These are phyloP conservation scores for Heterodera carotae DNA, from an alignment of 1,140 invertebrate genomes.

Conservation along the genomic window DNA sequence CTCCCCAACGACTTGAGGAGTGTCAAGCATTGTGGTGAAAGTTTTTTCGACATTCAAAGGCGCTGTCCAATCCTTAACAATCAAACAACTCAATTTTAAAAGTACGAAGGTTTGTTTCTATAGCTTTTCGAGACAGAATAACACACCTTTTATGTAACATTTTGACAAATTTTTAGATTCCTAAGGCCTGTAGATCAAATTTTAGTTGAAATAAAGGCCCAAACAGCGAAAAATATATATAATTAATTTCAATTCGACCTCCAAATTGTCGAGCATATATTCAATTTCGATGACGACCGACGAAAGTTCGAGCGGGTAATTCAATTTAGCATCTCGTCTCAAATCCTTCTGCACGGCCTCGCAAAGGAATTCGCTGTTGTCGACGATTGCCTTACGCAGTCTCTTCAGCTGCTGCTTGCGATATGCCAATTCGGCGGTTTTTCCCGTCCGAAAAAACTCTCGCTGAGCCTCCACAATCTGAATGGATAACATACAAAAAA, in stretches of 20 bases:
- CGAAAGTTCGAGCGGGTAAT: slow-evolving; percentile 49
- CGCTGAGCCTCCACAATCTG: slow-evolving; percentile 44
- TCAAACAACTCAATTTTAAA: background rate
- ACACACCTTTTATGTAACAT: too few species aligned
- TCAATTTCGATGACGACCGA: slow-evolving; percentile 56
- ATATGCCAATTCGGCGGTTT: slow-evolving; percentile 17
- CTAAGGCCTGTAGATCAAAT: background rate
- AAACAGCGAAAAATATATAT: too few species aligned
- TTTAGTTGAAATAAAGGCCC: background rate
- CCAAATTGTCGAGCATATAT: slow-evolving; percentile 46
- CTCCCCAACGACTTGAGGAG: slow-evolving; percentile 39
- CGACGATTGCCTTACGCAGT: slow-evolving; percentile 30
- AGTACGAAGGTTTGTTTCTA: background rate
- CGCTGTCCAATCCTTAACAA: slow-evolving; percentile 36
- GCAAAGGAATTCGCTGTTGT: slow-evolving; percentile 28
- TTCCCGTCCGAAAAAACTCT: slow-evolving; percentile 42
- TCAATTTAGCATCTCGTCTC: slow-evolving; percentile 42
- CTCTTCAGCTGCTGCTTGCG: slow-evolving; percentile 33
- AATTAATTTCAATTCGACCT: too few species aligned
- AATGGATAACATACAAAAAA: background rate
- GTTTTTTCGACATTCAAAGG: slow-evolving; percentile 43
- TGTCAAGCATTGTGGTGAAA: slow-evolving; percentile 44
- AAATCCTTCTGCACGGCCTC: slow-evolving; percentile 62
- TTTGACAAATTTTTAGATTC: slow-evolving; percentile 2
- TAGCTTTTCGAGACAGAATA: too few species aligned